Base-by-base conservation (phyloP, 1,140 invertebrate genomes). In the Habropoda laboriosa region DNA sequence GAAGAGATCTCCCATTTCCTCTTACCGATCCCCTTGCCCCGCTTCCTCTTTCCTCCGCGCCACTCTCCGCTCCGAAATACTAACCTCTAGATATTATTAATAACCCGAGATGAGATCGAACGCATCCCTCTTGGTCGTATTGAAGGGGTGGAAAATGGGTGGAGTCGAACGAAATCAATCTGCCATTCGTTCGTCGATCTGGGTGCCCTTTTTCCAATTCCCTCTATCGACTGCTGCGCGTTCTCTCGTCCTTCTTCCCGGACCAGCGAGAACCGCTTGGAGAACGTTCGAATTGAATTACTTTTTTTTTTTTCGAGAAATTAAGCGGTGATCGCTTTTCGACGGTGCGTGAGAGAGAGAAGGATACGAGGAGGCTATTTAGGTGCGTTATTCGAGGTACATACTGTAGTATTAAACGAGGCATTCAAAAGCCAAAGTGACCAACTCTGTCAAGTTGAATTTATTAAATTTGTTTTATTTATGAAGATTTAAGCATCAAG, bases 51-150 rank as follows among this genome's bases (percentile, higher is more conserved):
- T 72, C 70, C 81, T 38, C 71, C 21, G 21, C 78, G 57, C 60
- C 77, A 38, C 77, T 81, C 86, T 27, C n/a, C n/a, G 74, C 68
- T 61, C 87, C 89, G 90, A 92, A 92, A 92, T 91, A 90, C 92
- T 92, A 92, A 92, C 89, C 90, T 90, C 89, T 81, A 92, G 91
- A 93, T 93, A 92, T 93, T 93, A 92, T 93, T 93, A 93, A 93
- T 93, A 92, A 92, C 91, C 85, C 87, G 85, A 91, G 89, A 91
- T 91, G 88, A 91, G 89, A 93, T 92, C 91, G 91, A 92, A 92
- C 90, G 87, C 89, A 80, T 82, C 88, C 80, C 82, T 76, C 72
- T 86, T 81, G 70, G 80, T 82, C 85, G 81, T 75, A 77, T 75
- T 72, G 81, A 82, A 74, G 55, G 76, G 77, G 80, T 70, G 81